Evolutionary conservation across 1,140 invertebrate genomes (phyloP).

Genomic region (Drosophila serrata): DNA sequence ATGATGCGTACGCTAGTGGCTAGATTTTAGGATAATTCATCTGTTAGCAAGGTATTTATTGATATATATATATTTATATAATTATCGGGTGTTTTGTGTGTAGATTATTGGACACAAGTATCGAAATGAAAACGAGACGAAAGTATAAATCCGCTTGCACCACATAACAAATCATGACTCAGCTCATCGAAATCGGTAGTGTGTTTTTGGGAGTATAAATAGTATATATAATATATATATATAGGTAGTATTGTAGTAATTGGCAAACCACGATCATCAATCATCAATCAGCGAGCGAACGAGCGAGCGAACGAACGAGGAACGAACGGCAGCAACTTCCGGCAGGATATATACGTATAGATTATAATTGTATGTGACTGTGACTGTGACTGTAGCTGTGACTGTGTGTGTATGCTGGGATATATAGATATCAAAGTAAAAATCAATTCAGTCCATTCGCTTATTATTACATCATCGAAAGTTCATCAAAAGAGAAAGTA

Average conservation of each 20-base stretch:
- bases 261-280: constrained; percentile 83
- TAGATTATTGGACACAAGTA: constrained; percentile 68
- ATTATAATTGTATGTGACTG: constrained; percentile 47
- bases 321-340: constrained; percentile 71
- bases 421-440: constrained; percentile 79
- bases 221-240: constrained; percentile 38
- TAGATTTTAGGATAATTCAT: constrained; percentile 58
- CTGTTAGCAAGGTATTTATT: constrained; percentile 29
- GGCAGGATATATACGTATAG: constrained; percentile 52
- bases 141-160: constrained; percentile 74
- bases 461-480: constrained; percentile 81
- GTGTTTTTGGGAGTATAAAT: constrained; percentile 49
- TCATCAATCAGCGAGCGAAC: constrained; percentile 73
- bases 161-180: constrained; percentile 82
- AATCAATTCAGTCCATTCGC: constrained; percentile 81
- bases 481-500: constrained; percentile 75
- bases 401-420: constrained; percentile 45
- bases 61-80: constrained; percentile 59
- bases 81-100: constrained; percentile 29
- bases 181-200: constrained; percentile 63
- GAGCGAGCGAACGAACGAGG: constrained; percentile 71
- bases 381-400: constrained; percentile 23
- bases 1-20: constrained; percentile 79
- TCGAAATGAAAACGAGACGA: constrained; percentile 62
- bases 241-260: constrained; percentile 69